Evolutionary conservation across 2,888 invertebrate genomes (phyloP).

Genomic region (Tortricodes alternella): DNA sequence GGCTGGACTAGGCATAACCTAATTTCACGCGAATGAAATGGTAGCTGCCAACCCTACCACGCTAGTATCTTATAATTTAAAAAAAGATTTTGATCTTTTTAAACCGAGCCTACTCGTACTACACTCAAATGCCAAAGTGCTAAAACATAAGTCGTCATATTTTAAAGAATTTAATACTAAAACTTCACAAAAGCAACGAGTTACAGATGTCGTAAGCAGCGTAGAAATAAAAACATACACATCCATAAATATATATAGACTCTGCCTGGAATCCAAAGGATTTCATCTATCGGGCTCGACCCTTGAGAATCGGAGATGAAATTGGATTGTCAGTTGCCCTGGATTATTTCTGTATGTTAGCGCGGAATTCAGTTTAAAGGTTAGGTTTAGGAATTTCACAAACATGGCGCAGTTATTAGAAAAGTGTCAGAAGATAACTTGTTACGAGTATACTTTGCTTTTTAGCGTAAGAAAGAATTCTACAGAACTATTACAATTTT

Average conservation of each 20-base stretch:
- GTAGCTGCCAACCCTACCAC: no score
- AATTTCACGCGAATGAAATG: no score
- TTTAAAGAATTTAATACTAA: not conserved
- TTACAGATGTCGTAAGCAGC: no score
- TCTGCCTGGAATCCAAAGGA: slow-evolving; percentile 29
- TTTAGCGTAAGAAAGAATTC: no score
- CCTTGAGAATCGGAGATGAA: slow-evolving; percentile 33
- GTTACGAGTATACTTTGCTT: not conserved
- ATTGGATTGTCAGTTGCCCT: slow-evolving; percentile 35
- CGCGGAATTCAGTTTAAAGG: slow-evolving; percentile 23
- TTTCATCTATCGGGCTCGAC: slow-evolving; percentile 27
- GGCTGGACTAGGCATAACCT: no score
- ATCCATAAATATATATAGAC: slow-evolving; percentile 10
- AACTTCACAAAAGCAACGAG: no score
- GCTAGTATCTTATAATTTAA: no score
- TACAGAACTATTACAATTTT: no score
- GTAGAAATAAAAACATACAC: not conserved
- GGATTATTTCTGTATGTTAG: slow-evolving; percentile 22
- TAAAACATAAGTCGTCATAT: no score
- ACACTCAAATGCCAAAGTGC: no score
- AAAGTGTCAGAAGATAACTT: not conserved
- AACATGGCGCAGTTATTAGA: not conserved
- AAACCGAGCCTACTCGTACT: no score
- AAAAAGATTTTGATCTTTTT: no score
- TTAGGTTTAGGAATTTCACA: slow-evolving; percentile 11